These are phyloP conservation scores for Sclerurus mexicanus DNA, from an alignment of 2,113 vertebrate species.

Conservation along the genomic window DNA sequence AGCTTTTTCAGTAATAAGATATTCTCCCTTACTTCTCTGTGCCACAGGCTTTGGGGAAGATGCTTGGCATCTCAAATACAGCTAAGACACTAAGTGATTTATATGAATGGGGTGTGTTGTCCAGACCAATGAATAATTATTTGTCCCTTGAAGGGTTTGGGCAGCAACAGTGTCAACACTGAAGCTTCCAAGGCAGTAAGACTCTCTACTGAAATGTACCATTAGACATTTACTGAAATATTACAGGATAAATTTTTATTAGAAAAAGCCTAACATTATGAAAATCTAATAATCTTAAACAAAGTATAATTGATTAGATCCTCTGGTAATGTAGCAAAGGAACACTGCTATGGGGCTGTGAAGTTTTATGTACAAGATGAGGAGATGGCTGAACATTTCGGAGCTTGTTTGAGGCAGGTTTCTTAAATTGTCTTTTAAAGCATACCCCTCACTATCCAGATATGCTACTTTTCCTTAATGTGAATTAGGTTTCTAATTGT, in stretches of 20 bases:
- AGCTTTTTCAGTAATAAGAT: not conserved
- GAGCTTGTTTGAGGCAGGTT: not conserved
- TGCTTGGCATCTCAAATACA: not conserved
- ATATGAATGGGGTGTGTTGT: not conserved
- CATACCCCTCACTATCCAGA: not conserved
- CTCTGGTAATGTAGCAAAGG: not conserved
- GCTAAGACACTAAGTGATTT: not conserved
- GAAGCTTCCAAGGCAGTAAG: not conserved
- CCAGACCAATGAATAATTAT: not conserved
- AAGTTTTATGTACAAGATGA: not conserved
- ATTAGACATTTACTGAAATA: not conserved
- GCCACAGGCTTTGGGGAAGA: not conserved
- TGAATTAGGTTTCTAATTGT: not conserved
- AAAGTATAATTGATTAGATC: not conserved
- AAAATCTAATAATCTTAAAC: not conserved
- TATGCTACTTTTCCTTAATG: not conserved
- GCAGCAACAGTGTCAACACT: not conserved
- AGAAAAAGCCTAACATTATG: not conserved
- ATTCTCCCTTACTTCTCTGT: not conserved
- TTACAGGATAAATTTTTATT: not conserved
- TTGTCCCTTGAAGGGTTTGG: slow-evolving; percentile 11
- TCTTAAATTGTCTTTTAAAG: not conserved
- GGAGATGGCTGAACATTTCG: not conserved
- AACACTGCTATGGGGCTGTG: not conserved
- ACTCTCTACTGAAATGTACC: not conserved